Conservation (phyloP, 2,888 invertebrate species). For the Xylota sylvarum region DNA sequence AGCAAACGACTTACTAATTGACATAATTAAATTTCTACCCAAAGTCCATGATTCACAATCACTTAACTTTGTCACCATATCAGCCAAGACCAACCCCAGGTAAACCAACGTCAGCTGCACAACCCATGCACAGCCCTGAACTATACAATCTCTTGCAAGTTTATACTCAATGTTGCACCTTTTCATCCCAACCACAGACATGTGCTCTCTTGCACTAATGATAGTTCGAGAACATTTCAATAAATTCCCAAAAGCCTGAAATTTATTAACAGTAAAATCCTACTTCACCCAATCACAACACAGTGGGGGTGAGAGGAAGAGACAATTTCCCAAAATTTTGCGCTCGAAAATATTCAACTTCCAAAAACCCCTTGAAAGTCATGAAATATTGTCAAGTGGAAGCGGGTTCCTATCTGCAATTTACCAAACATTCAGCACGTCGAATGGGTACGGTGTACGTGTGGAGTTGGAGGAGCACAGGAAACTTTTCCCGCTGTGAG, state of each 20-base stretch:
- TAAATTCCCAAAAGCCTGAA: slow-evolving; percentile 63
- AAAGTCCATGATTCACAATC: slow-evolving; percentile 1
- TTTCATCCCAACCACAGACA: slow-evolving; percentile 5
- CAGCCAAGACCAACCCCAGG: not conserved
- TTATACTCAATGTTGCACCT: not conserved
- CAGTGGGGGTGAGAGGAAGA: not conserved
- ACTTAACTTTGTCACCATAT: slow-evolving; percentile 4
- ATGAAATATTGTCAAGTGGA: slow-evolving; percentile 32
- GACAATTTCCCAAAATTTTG: slow-evolving; percentile 9
- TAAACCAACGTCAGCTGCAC: not conserved
- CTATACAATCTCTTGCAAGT: not conserved
- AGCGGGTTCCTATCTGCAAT: slow-evolving; percentile 37
- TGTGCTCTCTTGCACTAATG: not conserved
- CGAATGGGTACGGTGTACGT: not conserved
- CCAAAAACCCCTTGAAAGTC: slow-evolving; percentile 26
- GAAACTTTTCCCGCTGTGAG: slow-evolving; percentile 13
- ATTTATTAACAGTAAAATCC: slow-evolving; percentile 58
- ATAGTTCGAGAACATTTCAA: slow-evolving; percentile 54
- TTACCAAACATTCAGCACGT: slow-evolving; percentile 33
- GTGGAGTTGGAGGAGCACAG: not conserved
- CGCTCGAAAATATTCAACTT: slow-evolving; percentile 14
- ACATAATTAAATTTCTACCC: slow-evolving; percentile 9
- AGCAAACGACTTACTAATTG: not conserved
- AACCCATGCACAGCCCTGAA: not conserved
- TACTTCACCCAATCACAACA: slow-evolving; percentile 12